A percentile compares a stretch with the other conserved stretches of the same genome.
Conservation (phyloP, 2,113 vertebrate species). For the Haemorhous mexicanus region DNA sequence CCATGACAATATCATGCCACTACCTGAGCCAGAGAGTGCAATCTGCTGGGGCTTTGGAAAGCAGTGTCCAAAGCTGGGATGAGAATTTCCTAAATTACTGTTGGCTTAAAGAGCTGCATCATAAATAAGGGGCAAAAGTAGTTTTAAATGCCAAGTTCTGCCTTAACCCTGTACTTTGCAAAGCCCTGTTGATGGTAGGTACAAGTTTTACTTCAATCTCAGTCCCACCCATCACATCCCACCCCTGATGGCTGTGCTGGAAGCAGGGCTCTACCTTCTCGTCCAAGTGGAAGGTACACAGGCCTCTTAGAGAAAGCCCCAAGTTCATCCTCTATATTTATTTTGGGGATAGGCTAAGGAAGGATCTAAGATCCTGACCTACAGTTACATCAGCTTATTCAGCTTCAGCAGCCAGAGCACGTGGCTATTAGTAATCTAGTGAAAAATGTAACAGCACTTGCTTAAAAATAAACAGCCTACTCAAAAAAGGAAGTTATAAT, state of each 20-base stretch:
- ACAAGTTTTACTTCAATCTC: not conserved
- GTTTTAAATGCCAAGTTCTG: not conserved
- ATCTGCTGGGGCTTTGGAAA: not conserved
- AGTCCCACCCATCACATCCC: not conserved
- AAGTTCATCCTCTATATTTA: not conserved
- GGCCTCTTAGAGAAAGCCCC: not conserved
- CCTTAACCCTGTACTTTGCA: not conserved
- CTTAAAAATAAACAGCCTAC: conserved; percentile 69
- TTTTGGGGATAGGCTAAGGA: conserved; percentile 10
- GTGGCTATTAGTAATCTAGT: conserved; percentile 69
- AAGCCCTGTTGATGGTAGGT: not conserved
- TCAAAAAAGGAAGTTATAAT: conserved; percentile 63
- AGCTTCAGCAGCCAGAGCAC: conserved; percentile 65
- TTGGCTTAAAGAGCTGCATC: not conserved
- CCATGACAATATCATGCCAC: rapidly evolving
- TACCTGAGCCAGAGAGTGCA: not conserved
- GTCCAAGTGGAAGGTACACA: not conserved
- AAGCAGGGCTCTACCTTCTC: not conserved
- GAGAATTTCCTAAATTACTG: not conserved
- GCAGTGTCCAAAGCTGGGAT: not conserved
- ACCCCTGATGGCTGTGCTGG: not conserved
- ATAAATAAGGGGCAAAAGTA: not conserved
- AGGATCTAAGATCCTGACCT: conserved; percentile 50
- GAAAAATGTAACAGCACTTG: conserved; percentile 64
- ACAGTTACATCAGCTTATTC: conserved; percentile 61